phyloP scores from a whole-genome alignment of 2,888 invertebrate species.

The Lathronympha strigana region DNA sequence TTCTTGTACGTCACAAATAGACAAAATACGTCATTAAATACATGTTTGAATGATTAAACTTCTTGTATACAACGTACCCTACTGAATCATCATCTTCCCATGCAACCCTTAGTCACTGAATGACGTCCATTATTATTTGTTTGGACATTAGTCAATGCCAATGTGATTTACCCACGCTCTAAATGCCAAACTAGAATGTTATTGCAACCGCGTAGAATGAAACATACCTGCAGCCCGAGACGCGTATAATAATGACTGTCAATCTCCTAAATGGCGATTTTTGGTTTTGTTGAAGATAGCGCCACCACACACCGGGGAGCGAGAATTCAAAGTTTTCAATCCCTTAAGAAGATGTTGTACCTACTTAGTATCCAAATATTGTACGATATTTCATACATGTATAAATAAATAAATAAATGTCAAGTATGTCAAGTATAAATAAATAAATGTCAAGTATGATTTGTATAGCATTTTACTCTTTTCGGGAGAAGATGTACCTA shows the following conservation, averaged over 20 bases:
- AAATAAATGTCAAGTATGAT: no score
- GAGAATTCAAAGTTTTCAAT: no score
- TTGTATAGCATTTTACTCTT: no score
- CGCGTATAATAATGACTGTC: background rate
- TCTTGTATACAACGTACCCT: background rate
- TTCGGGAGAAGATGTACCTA: no score
- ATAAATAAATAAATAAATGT: no score
- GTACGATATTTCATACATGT: no score
- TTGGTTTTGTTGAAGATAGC: background rate
- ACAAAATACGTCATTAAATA: no score
- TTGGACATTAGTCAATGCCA: slow-evolving; percentile 1
- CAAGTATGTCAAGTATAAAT: no score
- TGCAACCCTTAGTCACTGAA: background rate
- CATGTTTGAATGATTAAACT: background rate
- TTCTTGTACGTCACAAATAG: no score
- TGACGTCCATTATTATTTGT: background rate
- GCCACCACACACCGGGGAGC: no score
- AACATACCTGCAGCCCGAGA: background rate
- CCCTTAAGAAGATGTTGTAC: no score
- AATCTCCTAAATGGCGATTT: background rate
- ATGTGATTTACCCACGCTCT: slow-evolving; percentile 31
- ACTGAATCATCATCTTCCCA: background rate
- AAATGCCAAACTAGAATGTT: background rate
- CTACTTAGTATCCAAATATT: no score
- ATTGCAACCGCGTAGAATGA: background rate